Percentiles rank a stretch among this genome's conserved stretches.
Evolutionary conservation across 2,888 invertebrate genomes (phyloP).

Genomic region (Odontocolon sp.): DNA sequence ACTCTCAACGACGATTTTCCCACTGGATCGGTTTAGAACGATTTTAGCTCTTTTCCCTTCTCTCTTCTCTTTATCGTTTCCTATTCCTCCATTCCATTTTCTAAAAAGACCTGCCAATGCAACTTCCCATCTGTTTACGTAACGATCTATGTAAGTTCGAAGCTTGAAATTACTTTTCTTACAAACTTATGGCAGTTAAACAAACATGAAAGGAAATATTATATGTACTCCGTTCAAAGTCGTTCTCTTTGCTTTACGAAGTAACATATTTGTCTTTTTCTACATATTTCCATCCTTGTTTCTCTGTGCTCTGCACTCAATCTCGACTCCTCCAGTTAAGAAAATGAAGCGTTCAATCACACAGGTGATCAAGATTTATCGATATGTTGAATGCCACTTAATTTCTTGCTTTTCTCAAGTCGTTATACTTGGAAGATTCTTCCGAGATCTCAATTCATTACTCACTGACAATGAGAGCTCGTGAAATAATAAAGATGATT

Average conservation of each 20-base stretch:
- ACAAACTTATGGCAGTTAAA: no score
- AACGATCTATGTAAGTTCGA: no score
- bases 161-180: no score
- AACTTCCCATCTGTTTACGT: no score
- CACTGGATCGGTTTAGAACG: conserved; percentile 40
- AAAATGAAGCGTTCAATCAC: conserved; percentile 25
- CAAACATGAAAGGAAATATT: no score
- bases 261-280: background rate
- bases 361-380: conserved; percentile 19
- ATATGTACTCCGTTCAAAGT: background rate
- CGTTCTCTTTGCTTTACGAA: background rate
- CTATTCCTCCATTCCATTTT: no score
- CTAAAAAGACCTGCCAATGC: no score
- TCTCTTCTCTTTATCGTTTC: conserved; percentile 3
- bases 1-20: conserved; percentile 43
- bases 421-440: background rate
- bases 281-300: background rate
- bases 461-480: conserved; percentile 4
- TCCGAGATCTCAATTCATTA: conserved; percentile 10
- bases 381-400: background rate
- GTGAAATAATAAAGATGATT: background rate
- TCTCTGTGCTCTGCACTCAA: background rate
- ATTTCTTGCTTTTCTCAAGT: background rate
- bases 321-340: background rate
- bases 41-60: conserved; percentile 33